Percentiles rank a stretch among this genome's conserved stretches.
Evolutionary conservation across 2,888 invertebrate species (phyloP).

Genomic region (Ochropleura leucogaster): DNA sequence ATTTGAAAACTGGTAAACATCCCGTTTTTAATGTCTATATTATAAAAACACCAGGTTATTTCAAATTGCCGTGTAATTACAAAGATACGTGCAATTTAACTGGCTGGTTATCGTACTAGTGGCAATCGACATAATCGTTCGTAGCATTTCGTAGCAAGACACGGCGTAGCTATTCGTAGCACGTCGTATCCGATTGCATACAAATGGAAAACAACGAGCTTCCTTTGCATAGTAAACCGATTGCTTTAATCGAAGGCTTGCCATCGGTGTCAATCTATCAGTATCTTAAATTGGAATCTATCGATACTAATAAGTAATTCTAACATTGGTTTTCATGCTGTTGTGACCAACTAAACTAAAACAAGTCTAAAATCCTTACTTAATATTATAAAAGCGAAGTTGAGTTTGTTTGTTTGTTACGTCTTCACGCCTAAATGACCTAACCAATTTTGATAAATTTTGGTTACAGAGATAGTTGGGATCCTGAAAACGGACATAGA

Average conservation of each 20-base stretch:
- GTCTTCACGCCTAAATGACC: no score
- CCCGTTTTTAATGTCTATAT: no score
- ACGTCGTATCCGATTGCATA: neutral
- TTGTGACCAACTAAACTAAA: no score
- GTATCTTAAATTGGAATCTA: no score
- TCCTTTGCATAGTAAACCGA: neutral
- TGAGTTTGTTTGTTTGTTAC: no score
- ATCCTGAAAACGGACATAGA: no score
- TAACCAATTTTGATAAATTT: no score
- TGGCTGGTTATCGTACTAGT: neutral
- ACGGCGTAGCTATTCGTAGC: constrained; percentile 3
- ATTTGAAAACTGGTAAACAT: no score
- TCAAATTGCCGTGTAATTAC: neutral
- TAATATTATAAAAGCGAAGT: no score
- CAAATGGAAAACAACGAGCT: neutral
- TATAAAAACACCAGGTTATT: neutral
- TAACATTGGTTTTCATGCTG: neutral
- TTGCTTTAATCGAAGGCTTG: neutral
- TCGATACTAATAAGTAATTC: neutral
- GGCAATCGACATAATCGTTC: neutral
- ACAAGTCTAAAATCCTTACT: no score
- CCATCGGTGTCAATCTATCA: neutral
- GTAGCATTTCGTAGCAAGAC: neutral
- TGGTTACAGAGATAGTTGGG: no score
- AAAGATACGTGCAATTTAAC: neutral